These are phyloP conservation scores for Aleadryas rufinucha DNA, from an alignment of 2,113 vertebrate genomes.

Conservation along the genomic window DNA sequence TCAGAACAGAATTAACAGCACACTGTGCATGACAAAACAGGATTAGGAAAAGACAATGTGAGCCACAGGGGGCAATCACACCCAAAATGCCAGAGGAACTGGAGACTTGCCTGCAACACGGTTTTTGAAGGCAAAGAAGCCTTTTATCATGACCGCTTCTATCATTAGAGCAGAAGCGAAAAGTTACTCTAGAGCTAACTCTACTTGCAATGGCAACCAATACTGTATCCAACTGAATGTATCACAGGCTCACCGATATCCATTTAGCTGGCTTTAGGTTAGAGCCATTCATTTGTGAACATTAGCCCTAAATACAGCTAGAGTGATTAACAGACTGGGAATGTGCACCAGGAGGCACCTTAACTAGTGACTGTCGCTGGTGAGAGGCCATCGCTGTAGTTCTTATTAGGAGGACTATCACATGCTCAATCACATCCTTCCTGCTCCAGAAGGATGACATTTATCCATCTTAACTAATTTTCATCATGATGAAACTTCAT, in stretches of 20 bases:
- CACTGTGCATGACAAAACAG: not conserved
- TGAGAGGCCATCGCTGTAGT: not conserved
- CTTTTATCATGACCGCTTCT: slow-evolving; percentile 39
- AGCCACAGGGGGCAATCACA: not conserved
- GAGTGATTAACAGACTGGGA: not conserved
- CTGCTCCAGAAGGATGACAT: not conserved
- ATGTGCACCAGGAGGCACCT: not conserved
- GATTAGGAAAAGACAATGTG: not conserved
- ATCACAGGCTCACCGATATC: slow-evolving; percentile 12
- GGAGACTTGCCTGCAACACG: not conserved
- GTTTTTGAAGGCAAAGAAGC: slow-evolving; percentile 58
- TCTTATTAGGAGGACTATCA: not conserved
- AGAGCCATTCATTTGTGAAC: slow-evolving; percentile 14
- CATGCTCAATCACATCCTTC: not conserved
- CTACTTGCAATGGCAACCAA: slow-evolving; percentile 46
- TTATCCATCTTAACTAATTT: not conserved
- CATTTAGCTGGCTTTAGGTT: slow-evolving; percentile 22
- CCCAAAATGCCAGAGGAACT: not conserved
- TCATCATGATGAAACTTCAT: not conserved
- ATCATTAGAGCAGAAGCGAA: slow-evolving; percentile 53
- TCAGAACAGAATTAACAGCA: not conserved
- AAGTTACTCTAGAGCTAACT: slow-evolving; percentile 60
- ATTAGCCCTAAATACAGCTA: not conserved
- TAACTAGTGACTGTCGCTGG: not conserved
- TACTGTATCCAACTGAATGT: slow-evolving; percentile 5